Base-by-base conservation (phyloP, 2,888 invertebrate genomes). In the Drosophila tripunctata region DNA sequence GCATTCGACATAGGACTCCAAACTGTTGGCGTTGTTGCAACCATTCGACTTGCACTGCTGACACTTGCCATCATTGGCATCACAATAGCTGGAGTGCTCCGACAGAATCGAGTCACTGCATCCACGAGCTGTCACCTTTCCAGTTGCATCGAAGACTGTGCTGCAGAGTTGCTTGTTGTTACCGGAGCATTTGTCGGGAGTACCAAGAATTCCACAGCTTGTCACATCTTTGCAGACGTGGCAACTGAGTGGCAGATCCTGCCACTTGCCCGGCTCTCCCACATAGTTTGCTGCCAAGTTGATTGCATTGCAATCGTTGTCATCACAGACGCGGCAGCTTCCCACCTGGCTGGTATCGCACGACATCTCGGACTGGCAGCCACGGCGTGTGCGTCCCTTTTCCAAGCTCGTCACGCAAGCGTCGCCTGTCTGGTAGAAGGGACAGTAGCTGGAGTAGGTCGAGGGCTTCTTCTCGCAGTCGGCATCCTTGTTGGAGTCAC, bases 191-290 rank as follows among this genome's bases (percentile, higher is more conserved):
- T 54, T 70, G 4, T 19, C 21, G 2, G 65, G 52, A 0, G 50
- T 36, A 1, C 50, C 45, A 0, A 57, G 64, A 0, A 15, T 43
- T 3, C 61, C 67, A 22, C 90, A 90, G 0, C 76, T 84, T 10
- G 45, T 62, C 0, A 47, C 52, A 3, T 75, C 86, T 0, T 63
- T 30, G 54, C 90, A 90, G 0, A 44, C 64, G 2, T 76, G 71
- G 3, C 90, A 90, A 27, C 66, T 84, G 1, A 90, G 70, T 0
- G 90, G 90, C 41, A 90, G 54, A 21, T 76, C 88, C 56, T 89
- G 89, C 90, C 90, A 91, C 62, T 75, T 80, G 14, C 91, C 91
- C 0, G 89, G 87, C 4, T 81, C 80, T 0, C 90, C 91, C 1
- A 90, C 74, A 40, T 70, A 76, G 3, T 5, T 45, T 7, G 64